These are phyloP conservation scores for Macrostomum lignano DNA, from an alignment of 1,140 invertebrate species.

Conservation along the genomic window DNA sequence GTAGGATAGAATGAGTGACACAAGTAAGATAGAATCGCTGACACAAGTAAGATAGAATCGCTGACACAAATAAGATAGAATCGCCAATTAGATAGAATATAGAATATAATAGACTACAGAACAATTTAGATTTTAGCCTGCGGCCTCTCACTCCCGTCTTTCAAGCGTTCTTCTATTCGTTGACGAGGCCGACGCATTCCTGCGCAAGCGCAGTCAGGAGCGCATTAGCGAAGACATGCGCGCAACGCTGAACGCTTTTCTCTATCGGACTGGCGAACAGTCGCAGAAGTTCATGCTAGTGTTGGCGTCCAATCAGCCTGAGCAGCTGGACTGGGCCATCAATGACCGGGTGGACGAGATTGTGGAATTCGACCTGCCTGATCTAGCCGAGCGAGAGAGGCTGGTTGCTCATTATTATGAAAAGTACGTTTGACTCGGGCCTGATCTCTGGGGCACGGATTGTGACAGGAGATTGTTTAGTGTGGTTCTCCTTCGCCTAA, in stretches of 20 bases:
- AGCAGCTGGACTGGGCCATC: slow-evolving; percentile 93
- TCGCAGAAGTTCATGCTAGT: slow-evolving; percentile 80
- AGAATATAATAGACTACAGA: no score
- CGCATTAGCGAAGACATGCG: slow-evolving; percentile 72
- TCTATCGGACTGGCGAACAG: slow-evolving; percentile 90
- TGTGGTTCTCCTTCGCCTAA: no score
- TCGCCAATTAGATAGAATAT: no score
- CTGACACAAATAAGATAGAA: no score
- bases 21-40: no score
- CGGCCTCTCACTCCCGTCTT: no score
- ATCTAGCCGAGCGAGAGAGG: slow-evolving; percentile 60
- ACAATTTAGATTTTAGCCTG: no score
- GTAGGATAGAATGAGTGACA: no score
- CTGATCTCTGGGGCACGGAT: no score
- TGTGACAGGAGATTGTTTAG: no score
- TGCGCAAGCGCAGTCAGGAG: slow-evolving; percentile 55
- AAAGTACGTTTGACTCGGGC: no score
- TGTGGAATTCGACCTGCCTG: slow-evolving; percentile 71
- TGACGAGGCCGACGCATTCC: slow-evolving; percentile 92
- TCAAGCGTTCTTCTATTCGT: slow-evolving; percentile 62
- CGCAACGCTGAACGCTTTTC: slow-evolving; percentile 73
- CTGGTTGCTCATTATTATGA: slow-evolving; percentile 80
- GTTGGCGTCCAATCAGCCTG: slow-evolving; percentile 81
- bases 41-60: no score
- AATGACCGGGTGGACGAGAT: slow-evolving; percentile 89